Evolutionary conservation across 2,888 invertebrate species (phyloP).

Genomic region (Drosophila conformis): DNA sequence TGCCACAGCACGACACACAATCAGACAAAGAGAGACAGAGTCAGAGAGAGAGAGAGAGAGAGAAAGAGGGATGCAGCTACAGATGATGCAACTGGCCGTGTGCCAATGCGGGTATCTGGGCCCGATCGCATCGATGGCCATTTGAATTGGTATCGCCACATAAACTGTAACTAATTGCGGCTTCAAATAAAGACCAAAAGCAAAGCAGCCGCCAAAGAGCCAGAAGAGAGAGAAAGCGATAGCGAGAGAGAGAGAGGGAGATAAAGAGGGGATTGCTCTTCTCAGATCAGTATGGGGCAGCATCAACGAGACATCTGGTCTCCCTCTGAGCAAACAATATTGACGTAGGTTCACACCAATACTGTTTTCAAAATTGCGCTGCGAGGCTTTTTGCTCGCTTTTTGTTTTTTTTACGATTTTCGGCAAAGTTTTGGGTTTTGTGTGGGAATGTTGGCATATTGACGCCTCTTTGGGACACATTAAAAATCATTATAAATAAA

Average conservation of each 20-base stretch:
- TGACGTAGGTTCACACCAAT: constrained; percentile 69
- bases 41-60: constrained; percentile 6
- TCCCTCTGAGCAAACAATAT: constrained; percentile 47
- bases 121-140: constrained; percentile 64
- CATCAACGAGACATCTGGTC: constrained; percentile 59
- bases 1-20: constrained; percentile 29
- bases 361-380: constrained; percentile 21
- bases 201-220: constrained; percentile 46
- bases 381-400: constrained; percentile 25
- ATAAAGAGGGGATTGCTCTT: constrained; percentile 5
- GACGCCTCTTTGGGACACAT: not conserved
- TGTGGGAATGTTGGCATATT: not conserved
- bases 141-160: constrained; percentile 71
- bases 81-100: constrained; percentile 46
- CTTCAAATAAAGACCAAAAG: constrained; percentile 79
- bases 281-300: constrained; percentile 41
- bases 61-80: constrained; percentile 3
- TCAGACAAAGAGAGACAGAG: constrained; percentile 1
- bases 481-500: not conserved
- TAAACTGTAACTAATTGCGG: constrained; percentile 84
- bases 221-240: not conserved
- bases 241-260: not conserved
- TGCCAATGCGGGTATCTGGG: constrained; percentile 39
- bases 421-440: not conserved
- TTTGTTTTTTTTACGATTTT: constrained; percentile 12